Evolutionary conservation across 2,797 vertebrate genomes (phyloP), one percentile per base, ranked within the genome.

Genomic region (Choloepus didactylus): DNA sequence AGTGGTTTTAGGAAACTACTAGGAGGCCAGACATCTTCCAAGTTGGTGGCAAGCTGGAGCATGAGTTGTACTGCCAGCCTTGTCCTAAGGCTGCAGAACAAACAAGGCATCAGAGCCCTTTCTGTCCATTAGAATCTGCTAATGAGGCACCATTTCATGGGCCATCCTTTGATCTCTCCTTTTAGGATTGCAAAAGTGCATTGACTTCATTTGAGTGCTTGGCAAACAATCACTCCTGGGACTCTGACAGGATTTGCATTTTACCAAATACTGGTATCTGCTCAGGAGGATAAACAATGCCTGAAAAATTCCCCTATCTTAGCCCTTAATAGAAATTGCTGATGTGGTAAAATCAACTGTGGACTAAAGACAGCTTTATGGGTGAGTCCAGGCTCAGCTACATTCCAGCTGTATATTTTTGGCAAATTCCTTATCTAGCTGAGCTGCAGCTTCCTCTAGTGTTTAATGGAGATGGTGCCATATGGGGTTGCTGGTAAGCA

Each of bases 271-370:
- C 16, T 92, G 49, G 89, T 69, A 73, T 88, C 21, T 85, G 18
- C 69, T 93, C 38, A 87, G 86, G 38, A 87, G 29, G 51, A 73
- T 73, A 93, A 93, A 59, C 35, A 56, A 59, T 84, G 51, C 29
- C 79, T 96, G 66, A 84, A 83, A 93, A 60, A 16, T n/a, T 77
- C 23, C 54, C 60, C 31, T 87, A 87, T 51, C 56, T 93, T 90
- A 87, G 59, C 5, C n/a, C 38, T 85, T 81, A 79, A 84, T 35
- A 38, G 66, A 59, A 91, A 70, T 72, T 64, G 23, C 9, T 85
- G 91, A 72, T 38, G 4, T 59, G 12, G 29, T 23, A 76, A 84
- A 85, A 59, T 80, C 49, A 79, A 59, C 16, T 46, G 51, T 83
- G 31, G 27, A 59, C 62, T 83, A 86, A 19, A 82, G 35, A 64